Evolutionary conservation across 2,797 vertebrate species (phyloP), one percentile per base, ranked within the genome.

Genomic region (Clamator glandarius): DNA sequence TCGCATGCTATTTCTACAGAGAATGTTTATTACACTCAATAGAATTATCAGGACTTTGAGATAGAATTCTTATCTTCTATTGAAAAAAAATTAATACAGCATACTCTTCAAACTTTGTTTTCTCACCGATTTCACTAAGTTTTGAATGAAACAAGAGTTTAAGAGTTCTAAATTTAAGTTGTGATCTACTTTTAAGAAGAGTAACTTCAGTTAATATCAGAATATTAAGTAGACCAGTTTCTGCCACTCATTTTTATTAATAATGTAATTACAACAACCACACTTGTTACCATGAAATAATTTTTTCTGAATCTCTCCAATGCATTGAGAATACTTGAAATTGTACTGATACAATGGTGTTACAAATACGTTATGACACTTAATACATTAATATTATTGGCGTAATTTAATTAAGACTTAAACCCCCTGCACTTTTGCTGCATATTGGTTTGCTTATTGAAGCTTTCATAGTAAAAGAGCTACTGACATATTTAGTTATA

Each of bases 91-190:
- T 66, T 55, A 62, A 64, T 59, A 84, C 3, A 90, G 59, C 44
- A 79, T n/a, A 93, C 91, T 96, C 95, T 96, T 97, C 95, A 97
- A 96, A 96, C 96, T 97, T 97, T 96, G 96, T 95, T 97, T 97
- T 96, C 94, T 97, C 95, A 97, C 96, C 94, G 92, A 83, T 91
- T 85, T 83, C 61, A 84, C 51, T 86, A 85, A 80, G 29, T 80
- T 96, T 92, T 76, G 48, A 87, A 69, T 3, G 0, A 83, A 82
- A 79, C 50, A 59, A 23, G n/a, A 72, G 28, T 73, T 61, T 84
- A 59, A 85, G 26, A 67, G 36, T 72, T 95, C 89, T 84, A 92
- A 54, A 76, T 55, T 68, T 62, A 51, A 80, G 48, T 31, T 44
- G 44, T n/a, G 5, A 81, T 50, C 42, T 86, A 41, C 20, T 85